Conservation (phyloP, 2,113 vertebrate genomes). For the Pongo abelii region DNA sequence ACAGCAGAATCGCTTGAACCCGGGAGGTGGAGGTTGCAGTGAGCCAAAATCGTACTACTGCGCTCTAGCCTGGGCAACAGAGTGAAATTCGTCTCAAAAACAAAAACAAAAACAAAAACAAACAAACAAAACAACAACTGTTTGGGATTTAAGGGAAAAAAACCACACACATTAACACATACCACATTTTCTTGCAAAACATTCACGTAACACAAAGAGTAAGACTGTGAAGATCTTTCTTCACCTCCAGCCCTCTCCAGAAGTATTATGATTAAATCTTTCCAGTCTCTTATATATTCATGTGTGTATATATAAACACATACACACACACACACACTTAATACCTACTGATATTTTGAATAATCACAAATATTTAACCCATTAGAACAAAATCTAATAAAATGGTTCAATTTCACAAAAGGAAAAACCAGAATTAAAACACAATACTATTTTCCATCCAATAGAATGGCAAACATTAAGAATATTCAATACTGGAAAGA, state of each 20-base stretch:
- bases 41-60: too few species aligned
- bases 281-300: not conserved
- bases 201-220: not conserved
- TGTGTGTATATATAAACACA: not conserved
- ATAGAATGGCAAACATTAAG: not conserved
- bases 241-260: not conserved
- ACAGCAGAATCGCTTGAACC: too few species aligned
- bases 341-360: conserved; percentile 1
- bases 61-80: too few species aligned
- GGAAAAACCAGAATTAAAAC: conserved; percentile 15
- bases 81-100: too few species aligned
- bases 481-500: not conserved
- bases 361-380: conserved; percentile 47
- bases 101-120: too few species aligned
- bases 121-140: not conserved
- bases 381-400: conserved; percentile 9
- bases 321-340: not conserved
- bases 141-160: not conserved
- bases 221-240: not conserved
- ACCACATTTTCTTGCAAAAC: not conserved
- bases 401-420: conserved; percentile 22
- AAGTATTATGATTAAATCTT: not conserved
- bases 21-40: too few species aligned
- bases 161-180: not conserved
- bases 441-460: not conserved